Conservation (phyloP, 1,140 invertebrate species). For the Sycophila sp. region DNA sequence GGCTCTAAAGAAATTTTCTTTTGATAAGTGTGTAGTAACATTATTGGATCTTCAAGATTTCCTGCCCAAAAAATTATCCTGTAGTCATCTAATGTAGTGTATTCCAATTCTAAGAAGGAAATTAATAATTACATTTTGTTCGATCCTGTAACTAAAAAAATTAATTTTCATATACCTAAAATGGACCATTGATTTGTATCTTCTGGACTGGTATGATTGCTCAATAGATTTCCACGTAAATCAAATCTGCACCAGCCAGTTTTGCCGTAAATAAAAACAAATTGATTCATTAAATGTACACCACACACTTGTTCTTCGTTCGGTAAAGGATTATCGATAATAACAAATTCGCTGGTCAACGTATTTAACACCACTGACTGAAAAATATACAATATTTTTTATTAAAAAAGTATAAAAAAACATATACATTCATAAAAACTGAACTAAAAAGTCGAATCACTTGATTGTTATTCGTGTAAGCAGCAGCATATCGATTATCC, state of each 20-base stretch:
- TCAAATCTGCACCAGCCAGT: conserved; percentile 78
- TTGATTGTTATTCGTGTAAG: conserved; percentile 96
- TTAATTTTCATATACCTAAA: conserved; percentile 69
- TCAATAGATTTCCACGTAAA: conserved; percentile 78
- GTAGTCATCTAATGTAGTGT: conserved; percentile 76
- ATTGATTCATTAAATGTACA: conserved; percentile 80
- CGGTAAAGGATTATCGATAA: conserved; percentile 85
- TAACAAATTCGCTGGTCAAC: conserved; percentile 88
- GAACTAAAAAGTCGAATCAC: conserved; percentile 59
- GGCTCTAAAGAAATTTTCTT: conserved; percentile 70
- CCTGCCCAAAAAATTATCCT: conserved; percentile 83
- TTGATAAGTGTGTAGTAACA: conserved; percentile 74
- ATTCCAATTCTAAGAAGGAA: conserved; percentile 73
- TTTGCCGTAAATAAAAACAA: conserved; percentile 74
- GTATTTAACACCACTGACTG: conserved; percentile 87
- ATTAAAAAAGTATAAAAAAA: neutral
- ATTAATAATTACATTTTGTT: neutral
- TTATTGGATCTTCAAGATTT: conserved; percentile 76
- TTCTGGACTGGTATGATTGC: conserved; percentile 70
- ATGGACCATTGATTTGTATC: conserved; percentile 76
- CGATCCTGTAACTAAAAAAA: neutral
- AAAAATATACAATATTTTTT: conserved; percentile 37
- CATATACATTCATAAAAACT: too few relatives aligned
- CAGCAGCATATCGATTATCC: conserved; percentile 95
- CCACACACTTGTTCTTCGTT: conserved; percentile 76